These are phyloP conservation scores for Clarias magur DNA, from an alignment of 2,113 vertebrate genomes.

Conservation along the genomic window DNA sequence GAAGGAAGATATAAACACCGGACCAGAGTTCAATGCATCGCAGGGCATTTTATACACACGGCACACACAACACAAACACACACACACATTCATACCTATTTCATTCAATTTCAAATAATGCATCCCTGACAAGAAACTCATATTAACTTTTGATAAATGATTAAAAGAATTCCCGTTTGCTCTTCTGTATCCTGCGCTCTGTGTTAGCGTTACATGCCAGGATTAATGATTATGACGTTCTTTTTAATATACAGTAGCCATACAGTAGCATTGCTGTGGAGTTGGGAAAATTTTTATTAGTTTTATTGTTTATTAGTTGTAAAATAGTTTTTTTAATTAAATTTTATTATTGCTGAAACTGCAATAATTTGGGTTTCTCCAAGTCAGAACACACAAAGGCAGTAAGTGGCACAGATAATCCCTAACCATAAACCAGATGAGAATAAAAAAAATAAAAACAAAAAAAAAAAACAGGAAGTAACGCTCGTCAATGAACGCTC, in stretches of 20 bases:
- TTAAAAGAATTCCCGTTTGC: neutral
- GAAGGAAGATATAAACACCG: neutral
- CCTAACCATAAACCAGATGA: neutral
- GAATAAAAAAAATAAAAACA: conserved; percentile 4
- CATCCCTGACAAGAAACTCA: neutral
- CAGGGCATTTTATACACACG: neutral
- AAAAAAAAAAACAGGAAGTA: neutral
- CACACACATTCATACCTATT: neutral
- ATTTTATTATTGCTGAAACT: neutral
- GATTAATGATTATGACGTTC: neutral
- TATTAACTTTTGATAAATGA: neutral
- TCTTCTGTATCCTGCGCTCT: neutral
- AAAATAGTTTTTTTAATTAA: too few relatives aligned
- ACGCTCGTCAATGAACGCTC: too few relatives aligned
- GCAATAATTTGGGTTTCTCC: neutral
- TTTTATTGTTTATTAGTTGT: too few relatives aligned
- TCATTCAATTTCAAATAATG: neutral
- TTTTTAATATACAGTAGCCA: neutral
- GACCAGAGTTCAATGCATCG: neutral
- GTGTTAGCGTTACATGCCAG: neutral
- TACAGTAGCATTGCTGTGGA: neutral
- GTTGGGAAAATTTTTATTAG: neutral
- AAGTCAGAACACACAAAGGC: neutral
- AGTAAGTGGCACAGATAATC: neutral
- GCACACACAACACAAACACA: neutral